phyloP scores from a whole-genome alignment of 2,888 invertebrate species.

The Morpho achilles region DNA sequence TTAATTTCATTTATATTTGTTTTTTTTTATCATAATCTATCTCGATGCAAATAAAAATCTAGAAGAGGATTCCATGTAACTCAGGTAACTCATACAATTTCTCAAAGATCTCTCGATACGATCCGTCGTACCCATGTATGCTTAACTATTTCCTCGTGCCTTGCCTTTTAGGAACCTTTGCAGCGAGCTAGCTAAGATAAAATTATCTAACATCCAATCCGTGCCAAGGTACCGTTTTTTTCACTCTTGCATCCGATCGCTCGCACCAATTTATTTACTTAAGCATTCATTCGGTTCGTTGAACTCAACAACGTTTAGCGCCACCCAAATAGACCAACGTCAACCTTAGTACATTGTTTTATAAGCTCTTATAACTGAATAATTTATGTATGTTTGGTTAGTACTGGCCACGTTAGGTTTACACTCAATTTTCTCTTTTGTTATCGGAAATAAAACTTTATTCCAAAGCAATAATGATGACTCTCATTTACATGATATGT shows the following conservation, averaged over 20 bases:
- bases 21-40: too few species aligned
- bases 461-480: neutral
- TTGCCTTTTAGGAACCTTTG: constrained; percentile 26
- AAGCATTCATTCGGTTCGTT: constrained; percentile 54
- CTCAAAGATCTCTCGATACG: constrained; percentile 2
- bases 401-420: constrained; percentile 22
- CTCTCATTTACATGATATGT: neutral
- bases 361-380: constrained; percentile 15
- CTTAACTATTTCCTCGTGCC: constrained; percentile 19
- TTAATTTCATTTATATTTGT: too few species aligned
- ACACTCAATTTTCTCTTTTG: constrained; percentile 5
- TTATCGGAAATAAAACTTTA: constrained; percentile 17
- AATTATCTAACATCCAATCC: constrained; percentile 42
- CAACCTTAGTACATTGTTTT: constrained; percentile 19
- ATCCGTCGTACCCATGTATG: constrained; percentile 7
- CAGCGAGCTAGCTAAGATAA: constrained; percentile 28
- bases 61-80: neutral
- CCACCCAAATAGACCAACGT: constrained; percentile 18
- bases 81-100: constrained; percentile 4
- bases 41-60: too few species aligned
- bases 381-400: constrained; percentile 13
- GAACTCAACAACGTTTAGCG: constrained; percentile 39
- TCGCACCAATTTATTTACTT: constrained; percentile 63
- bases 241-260: constrained; percentile 49
- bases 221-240: constrained; percentile 39